phyloP scores from a whole-genome alignment of 2,113 vertebrate species.

The Anhinga rufa region DNA sequence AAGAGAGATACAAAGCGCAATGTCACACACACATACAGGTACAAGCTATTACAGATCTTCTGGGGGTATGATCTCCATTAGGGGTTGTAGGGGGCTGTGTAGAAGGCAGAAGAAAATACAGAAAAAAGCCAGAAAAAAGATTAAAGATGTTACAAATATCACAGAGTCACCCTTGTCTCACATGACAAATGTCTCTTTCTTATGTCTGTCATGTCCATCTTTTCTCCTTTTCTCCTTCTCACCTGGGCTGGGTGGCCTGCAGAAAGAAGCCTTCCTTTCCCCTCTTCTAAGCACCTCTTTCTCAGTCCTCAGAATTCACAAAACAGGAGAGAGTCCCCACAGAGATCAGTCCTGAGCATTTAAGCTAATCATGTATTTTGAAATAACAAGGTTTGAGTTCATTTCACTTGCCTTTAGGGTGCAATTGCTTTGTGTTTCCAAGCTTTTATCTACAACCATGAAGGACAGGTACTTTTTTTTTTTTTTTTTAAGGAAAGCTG shows the following conservation, averaged over 20 bases:
- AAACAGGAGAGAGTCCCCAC: neutral
- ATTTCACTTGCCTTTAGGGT: conserved; percentile 22
- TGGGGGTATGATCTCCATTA: neutral
- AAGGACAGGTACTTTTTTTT: neutral
- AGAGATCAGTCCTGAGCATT: neutral
- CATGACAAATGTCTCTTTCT: neutral
- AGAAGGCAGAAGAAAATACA: neutral
- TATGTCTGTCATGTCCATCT: neutral
- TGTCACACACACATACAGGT: neutral
- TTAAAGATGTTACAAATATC: neutral
- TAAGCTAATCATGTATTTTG: neutral
- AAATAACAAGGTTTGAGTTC: conserved; percentile 6
- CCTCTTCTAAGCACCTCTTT: neutral
- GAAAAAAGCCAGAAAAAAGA: neutral
- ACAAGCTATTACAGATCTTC: neutral
- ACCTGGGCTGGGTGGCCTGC: neutral
- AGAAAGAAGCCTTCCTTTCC: neutral
- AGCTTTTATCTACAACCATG: neutral
- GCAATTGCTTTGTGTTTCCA: neutral
- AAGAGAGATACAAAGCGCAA: neutral
- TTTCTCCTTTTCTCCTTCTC: neutral
- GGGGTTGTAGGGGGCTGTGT: neutral
- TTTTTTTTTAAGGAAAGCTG: neutral
- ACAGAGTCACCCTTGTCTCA: neutral
- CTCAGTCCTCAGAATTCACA: neutral